Percentiles rank a stretch among this genome's conserved stretches.
Evolutionary conservation across 2,797 vertebrate genomes (phyloP).

Genomic region (Sebastes cheni): DNA sequence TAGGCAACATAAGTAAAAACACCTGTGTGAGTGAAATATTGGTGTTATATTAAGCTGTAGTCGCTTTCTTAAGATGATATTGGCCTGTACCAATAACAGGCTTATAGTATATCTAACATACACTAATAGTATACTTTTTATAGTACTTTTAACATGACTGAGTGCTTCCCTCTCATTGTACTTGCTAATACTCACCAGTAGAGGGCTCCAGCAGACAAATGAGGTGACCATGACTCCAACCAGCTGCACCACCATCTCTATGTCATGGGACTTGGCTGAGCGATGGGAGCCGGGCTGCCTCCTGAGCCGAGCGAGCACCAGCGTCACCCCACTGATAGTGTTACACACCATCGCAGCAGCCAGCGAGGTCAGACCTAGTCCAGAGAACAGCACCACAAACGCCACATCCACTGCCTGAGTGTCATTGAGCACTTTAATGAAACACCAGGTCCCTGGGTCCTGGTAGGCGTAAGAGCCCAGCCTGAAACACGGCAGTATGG

Average conservation of each 20-base stretch:
- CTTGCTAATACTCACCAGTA: slow-evolving; percentile 84
- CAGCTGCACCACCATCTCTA: slow-evolving; percentile 94
- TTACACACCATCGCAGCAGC: slow-evolving; percentile 87
- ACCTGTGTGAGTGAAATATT: background rate
- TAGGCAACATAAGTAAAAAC: background rate
- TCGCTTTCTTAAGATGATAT: background rate
- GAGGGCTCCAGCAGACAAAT: slow-evolving; percentile 92
- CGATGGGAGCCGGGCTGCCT: slow-evolving; percentile 71
- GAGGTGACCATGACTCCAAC: slow-evolving; percentile 91
- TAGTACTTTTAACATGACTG: background rate
- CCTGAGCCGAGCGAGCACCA: slow-evolving; percentile 85
- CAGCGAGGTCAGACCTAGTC: slow-evolving; percentile 85
- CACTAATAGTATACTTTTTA: background rate
- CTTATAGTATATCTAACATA: background rate
- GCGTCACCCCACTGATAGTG: slow-evolving; percentile 86
- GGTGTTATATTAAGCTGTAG: background rate
- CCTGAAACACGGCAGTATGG: slow-evolving; percentile 84
- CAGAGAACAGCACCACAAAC: slow-evolving; percentile 87
- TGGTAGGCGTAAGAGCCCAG: slow-evolving; percentile 88
- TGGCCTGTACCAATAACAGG: background rate
- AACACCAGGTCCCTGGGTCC: slow-evolving; percentile 90
- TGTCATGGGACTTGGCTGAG: slow-evolving; percentile 86
- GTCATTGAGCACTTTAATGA: slow-evolving; percentile 83
- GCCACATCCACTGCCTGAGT: slow-evolving; percentile 77
- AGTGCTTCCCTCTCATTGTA: background rate